Percentiles rank a stretch among this genome's conserved stretches.
Conservation (phyloP, 2,888 invertebrate species). For the Leptinotarsa rubiginosa region DNA sequence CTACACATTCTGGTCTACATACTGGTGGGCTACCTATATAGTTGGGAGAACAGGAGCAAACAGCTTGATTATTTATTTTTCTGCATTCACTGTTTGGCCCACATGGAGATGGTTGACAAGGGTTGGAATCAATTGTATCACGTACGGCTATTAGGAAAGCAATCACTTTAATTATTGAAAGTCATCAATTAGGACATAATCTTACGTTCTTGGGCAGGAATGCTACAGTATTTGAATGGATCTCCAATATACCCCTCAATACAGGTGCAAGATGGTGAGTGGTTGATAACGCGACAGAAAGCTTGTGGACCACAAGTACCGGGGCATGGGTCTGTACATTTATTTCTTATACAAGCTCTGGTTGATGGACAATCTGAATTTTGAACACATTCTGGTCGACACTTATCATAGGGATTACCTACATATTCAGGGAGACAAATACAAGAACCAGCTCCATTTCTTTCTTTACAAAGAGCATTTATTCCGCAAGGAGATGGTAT, state of each 20-base stretch:
- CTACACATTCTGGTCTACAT: constrained; percentile 80
- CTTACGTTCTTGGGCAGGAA: constrained; percentile 64
- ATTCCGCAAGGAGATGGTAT: constrained; percentile 74
- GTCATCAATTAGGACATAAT: constrained; percentile 32
- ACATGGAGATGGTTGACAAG: constrained; percentile 77
- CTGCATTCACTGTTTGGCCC: constrained; percentile 84
- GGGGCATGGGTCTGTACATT: constrained; percentile 77
- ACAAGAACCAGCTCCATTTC: constrained; percentile 80
- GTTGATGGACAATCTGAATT: constrained; percentile 76
- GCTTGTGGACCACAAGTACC: constrained; percentile 78
- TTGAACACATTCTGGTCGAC: constrained; percentile 76
- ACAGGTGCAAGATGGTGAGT: constrained; percentile 75
- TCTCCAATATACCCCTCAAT: constrained; percentile 74
- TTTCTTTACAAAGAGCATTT: constrained; percentile 80
- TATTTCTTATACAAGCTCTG: constrained; percentile 74
- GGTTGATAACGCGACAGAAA: constrained; percentile 75
- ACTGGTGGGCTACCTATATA: constrained; percentile 76
- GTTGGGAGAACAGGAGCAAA: constrained; percentile 77
- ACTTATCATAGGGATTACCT: constrained; percentile 82
- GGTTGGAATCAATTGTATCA: constrained; percentile 64
- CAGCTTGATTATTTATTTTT: constrained; percentile 76
- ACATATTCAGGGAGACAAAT: constrained; percentile 77
- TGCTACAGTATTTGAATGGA: constrained; percentile 70
- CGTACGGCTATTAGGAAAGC: constrained; percentile 36
- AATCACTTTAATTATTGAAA: neutral